Evolutionary conservation across 2,797 vertebrate species (phyloP), one percentile per base, ranked within the genome.

Genomic region (Etheostoma nigrum): DNA sequence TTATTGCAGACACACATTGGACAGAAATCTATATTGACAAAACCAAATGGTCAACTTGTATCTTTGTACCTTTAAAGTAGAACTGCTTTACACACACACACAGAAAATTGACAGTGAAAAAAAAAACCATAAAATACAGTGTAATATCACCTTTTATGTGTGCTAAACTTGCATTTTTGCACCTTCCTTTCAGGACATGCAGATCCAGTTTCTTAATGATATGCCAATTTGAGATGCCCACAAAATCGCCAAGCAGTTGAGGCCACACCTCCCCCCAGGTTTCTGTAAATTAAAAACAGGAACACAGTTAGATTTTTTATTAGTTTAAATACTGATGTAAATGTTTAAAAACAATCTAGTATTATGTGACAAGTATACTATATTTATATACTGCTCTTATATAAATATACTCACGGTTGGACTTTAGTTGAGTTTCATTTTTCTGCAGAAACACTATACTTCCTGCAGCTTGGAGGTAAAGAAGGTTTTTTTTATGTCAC

Each of bases 161-260:
- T 40, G 36, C 6, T 30, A 0, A 0, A 0, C 2, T 11, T 40
- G 9, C 10, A 12, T 4, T 23, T 23, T 23, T 40, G 36, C 36
- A 40, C 0, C 3, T 23, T 14, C 87, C 83, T 1, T 0, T 0
- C 30, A 88, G 0, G 23, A 65, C 3, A 0, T 1, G 13, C 11
- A 91, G 4, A 0, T 0, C 0, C 1, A 2, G 0, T 0, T 0
- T 0, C 0, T 0, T 0, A 0, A 0, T 0, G n/a, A 0, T 4
- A 2, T 62, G 18, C 16, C 2, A 0, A 6, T 69, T 19, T 40
- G 27, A 1, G 10, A 88, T 6, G 14, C 1, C 1, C 21, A 92
- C 1, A 5, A 30, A 30, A 30, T 30, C 5, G 30, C 30, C 30
- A 1, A 5, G 30, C 5, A 30, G 5, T 30, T 53, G 0, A 16